Base-by-base conservation (phyloP, 2,113 vertebrate genomes). In the Phrynocephalus versicolor region DNA sequence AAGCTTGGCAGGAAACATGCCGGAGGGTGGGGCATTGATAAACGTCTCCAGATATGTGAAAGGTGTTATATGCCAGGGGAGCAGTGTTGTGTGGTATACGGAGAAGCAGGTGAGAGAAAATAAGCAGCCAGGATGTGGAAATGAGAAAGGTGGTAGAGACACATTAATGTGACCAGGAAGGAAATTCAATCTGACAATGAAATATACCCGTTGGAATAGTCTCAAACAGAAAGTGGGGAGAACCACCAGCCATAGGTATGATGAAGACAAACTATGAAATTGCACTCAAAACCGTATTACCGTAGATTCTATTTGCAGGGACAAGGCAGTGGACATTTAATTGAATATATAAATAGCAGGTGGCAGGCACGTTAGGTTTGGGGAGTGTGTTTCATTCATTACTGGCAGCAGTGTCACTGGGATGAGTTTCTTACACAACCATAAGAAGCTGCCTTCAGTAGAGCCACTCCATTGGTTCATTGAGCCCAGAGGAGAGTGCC, bases 1-100 rank as follows among this genome's bases (percentile, higher is more conserved):
- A 91, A 79, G 84, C 87, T 94, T 93, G 90, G 92, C 91, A 94
- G 89, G 88, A 84, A 94, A 91, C 93, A 89, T 86, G 92, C 92
- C 92, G 88, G 89, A 57, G 74, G 83, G 57, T 58, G 64, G 86
- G 62, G 83, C 79, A 90, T 83, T 93, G 91, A 94, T 92, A 93
- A 92, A 93, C 74, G 83, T 85, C 88, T 91, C 90, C 89, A 92
- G 92, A 91, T 93, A 93, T 91, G 90, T 93, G 89, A 93, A 94
- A 85, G 87, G 85, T 0, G 37, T 89, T 45, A 91, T 85, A 82
- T 80, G 85, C 87, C 83, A 79, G 91, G 79, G n/a, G 81, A 89
- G 79, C 76, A 87, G 84, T 79, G 84, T 85, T 89, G 76, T 84
- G 83, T 86, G 84, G 90, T 70, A 85, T 88, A 89, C 92, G 89